Evolutionary conservation across 1,140 invertebrate species (phyloP).

Genomic region (Hylaeus anthracinus): DNA sequence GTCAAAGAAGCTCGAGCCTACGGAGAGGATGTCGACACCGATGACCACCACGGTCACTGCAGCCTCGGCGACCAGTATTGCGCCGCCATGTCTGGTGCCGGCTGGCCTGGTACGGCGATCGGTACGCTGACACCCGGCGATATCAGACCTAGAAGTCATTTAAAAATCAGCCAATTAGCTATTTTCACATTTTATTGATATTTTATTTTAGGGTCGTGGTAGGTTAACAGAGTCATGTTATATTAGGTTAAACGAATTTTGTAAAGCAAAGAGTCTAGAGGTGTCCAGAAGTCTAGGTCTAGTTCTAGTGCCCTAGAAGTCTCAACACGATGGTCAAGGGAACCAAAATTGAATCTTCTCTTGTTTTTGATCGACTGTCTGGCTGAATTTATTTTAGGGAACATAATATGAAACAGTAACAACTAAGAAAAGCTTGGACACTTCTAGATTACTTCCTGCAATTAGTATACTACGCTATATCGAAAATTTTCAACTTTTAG

Average conservation of each 20-base stretch:
- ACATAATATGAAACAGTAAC: no score
- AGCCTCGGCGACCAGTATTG: constrained; percentile 86
- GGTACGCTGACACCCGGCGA: constrained; percentile 87
- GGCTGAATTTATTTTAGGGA: no score
- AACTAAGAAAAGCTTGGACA: no score
- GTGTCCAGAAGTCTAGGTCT: no score
- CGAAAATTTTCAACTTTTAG: no score
- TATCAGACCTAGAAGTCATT: constrained; percentile 82
- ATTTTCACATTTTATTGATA: not conserved
- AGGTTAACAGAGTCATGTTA: no score
- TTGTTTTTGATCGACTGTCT: no score
- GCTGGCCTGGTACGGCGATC: constrained; percentile 85
- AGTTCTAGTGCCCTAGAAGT: no score
- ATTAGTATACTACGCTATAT: no score
- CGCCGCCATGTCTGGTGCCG: constrained; percentile 83
- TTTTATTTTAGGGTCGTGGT: not conserved
- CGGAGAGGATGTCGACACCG: constrained; percentile 73
- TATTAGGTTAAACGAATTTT: not conserved
- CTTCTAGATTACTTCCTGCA: no score
- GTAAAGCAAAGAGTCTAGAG: not conserved
- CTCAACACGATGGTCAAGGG: no score
- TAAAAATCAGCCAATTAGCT: not conserved
- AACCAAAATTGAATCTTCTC: no score
- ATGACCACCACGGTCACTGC: constrained; percentile 83
- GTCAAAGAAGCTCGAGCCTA: constrained; percentile 71